Evolutionary conservation across 2,113 vertebrate species (phyloP), one percentile per base, ranked within the genome.

Genomic region (Scophthalmus maximus): DNA sequence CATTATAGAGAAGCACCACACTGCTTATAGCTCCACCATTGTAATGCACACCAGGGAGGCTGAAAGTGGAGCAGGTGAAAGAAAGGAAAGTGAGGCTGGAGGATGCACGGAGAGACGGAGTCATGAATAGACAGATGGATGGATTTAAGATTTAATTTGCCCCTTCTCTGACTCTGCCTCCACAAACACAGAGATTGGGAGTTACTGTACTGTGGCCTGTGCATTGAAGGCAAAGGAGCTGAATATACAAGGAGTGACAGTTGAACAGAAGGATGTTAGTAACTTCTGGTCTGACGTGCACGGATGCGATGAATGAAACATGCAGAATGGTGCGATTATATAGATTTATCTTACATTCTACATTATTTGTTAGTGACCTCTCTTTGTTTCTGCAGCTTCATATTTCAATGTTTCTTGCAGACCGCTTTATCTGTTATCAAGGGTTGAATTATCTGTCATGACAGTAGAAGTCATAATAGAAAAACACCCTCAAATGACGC

Each of bases 1-100:
- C 0, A 3, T 38, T 53, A 64, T 56, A 56, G 58, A 52, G 63
- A 47, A 74, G 42, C 26, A 25, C n/a, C 47, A 17, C 55, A 11
- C 61, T 49, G 55, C 17, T 29, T 40, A 26, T 47, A 46, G 53
- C 25, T 56, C 27, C 49, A 42, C 20, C 14, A 61, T 56, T 32
- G 58, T 67, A 69, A 76, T 57, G 53, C 25, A 50, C 67, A 63
- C 22, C 5, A 29, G 57, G 68, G 63, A 84, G n/a, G 52, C 56
- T 38, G 67, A 62, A 73, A 82, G 53, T 70, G 73, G 72, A 82
- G 78, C 84, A 84, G 76, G 85, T 86, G 79, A 87, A 82, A 65
- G 32, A 62, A 38, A 69, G 40, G 60, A 57, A 75, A 76, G 86
- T 67, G 64, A 81, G 50, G 49, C 17, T 25, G 51, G 60, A 68